Base-by-base conservation (phyloP, 1,140 invertebrate genomes). In the Linepithema humile region DNA sequence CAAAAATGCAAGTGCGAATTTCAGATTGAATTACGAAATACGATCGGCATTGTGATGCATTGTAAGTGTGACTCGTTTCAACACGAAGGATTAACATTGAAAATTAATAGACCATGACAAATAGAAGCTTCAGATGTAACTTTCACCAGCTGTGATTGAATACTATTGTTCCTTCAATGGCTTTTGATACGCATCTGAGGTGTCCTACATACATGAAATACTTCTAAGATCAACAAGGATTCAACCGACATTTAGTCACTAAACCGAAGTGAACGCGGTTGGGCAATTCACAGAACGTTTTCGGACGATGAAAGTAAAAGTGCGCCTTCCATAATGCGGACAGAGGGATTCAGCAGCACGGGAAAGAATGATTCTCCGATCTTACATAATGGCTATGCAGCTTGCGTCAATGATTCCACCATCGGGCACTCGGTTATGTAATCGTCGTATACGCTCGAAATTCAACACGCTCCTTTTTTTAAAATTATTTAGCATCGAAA, bases 391-490 rank as follows among this genome's bases (percentile, higher is more conserved):
- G 60, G 70, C 78, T 40, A 48, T 86, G 85, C 78, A 87, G 48
- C 78, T 87, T 87, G 85, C 86, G 85, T 86, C 86, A 87, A 87
- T 87, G 86, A 86, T 87, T 87, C 78, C 70, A 50, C 69, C 78
- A 64, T 72, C 29, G 45, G 60, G 38, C 55, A n/a, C 26, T 72
- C 38, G n/a, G 50, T 87, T 87, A 83, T 40, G 50, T 86, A 87
- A 87, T 77, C 32, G 73, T 10, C 55, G 32, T 82, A n/a, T n/a
- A 38, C n/a, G 43, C 15, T 86, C 64, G 70, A 74, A 83, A 87
- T 87, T 83, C 70, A 64, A 83, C 60, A 55, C 40, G 23, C 26
- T 40, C 3, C 48, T 35, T n/a, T 40, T 55, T 70, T 55, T 43
- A 38, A 5, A 69, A 57, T 80, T 69, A 55, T 80, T 70, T 67